Base-by-base conservation (phyloP, 37 sponge, comb jelly and placozoan genomes). In the Chondrilla cf. caribensis region DNA sequence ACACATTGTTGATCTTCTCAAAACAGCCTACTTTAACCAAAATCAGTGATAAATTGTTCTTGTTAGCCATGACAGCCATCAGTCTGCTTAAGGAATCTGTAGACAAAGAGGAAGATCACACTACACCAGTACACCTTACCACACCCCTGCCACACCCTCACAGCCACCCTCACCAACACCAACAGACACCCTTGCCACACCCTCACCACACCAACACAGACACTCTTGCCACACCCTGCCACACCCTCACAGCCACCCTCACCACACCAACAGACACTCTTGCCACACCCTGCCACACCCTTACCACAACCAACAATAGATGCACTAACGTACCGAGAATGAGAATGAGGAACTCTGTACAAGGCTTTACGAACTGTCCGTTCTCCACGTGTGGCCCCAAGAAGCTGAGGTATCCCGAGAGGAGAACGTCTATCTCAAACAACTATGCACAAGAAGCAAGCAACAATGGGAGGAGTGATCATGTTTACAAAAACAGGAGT, bases 21-120 rank as follows among this genome's bases (percentile, higher is more conserved):
- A 90, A 87, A n/a, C 81, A 90, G 38, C 88, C 90, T 0, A 93
- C 70, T 25, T 87, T 85, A 2, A 87, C 91, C 33, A 93, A 83
- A 32, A 84, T 88, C 73, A 39, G 41, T 36, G 38, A 36, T 2
- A 73, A 25, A 2, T 14, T 24, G 25, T 37, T 73, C 76, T 42
- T 73, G 21, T 73, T 39, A 17, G 41, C 44, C 24, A 43, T 43
- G 2, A 73, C 44, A 39, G 76, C 1, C 76, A 73, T 73, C 42
- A 73, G 44, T 8, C 76, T 37, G 2, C 18, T n/a, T 1, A 73
- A 2, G 44, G 76, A 73, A 42, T 73, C 76, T 73, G 43, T 19
- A 38, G 72, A 70, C 4, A 70, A 6, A 37, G 18, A 62, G 64
- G 15, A 7, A 62, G 18, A n/a, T 62, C 6, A 47, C 9, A 11